Percentiles rank a stretch among this genome's conserved stretches.
Conservation (phyloP, 2,888 invertebrate species). For the Eulithis prunata region DNA sequence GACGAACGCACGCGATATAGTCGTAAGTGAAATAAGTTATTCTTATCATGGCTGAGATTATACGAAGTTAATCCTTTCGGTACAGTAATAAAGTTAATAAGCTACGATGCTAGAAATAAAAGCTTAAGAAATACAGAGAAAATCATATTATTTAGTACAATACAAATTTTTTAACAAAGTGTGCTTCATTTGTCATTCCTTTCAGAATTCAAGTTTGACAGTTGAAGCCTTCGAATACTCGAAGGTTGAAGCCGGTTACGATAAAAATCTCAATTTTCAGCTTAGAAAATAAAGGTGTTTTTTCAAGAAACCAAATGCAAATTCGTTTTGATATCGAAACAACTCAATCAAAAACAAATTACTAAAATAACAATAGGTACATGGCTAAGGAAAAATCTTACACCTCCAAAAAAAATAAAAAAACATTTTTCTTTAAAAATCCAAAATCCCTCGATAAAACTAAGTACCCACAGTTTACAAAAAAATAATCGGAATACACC, state of each 20-base stretch:
- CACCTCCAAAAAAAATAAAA: too few species aligned
- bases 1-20: constrained; percentile 37
- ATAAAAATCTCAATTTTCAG: too few species aligned
- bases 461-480: constrained; percentile 18
- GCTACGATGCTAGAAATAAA: not conserved
- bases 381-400: too few species aligned
- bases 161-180: not conserved
- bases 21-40: constrained; percentile 38
- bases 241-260: too few species aligned
- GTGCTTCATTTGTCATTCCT: too few species aligned
- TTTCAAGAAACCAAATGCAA: too few species aligned
- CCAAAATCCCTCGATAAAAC: constrained; percentile 6
- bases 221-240: too few species aligned
- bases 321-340: too few species aligned
- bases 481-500: constrained; percentile 33
- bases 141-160: not conserved
- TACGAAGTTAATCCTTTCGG: constrained; percentile 27
- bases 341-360: too few species aligned
- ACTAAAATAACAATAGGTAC: too few species aligned
- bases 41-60: constrained; percentile 31
- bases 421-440: not conserved
- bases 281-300: too few species aligned
- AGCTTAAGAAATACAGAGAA: not conserved
- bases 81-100: constrained; percentile 17
- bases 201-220: too few species aligned